Evolutionary conservation across 2,888 invertebrate species (phyloP), one percentile per base, ranked within the genome.

Genomic region (Ectemnius cavifrons): DNA sequence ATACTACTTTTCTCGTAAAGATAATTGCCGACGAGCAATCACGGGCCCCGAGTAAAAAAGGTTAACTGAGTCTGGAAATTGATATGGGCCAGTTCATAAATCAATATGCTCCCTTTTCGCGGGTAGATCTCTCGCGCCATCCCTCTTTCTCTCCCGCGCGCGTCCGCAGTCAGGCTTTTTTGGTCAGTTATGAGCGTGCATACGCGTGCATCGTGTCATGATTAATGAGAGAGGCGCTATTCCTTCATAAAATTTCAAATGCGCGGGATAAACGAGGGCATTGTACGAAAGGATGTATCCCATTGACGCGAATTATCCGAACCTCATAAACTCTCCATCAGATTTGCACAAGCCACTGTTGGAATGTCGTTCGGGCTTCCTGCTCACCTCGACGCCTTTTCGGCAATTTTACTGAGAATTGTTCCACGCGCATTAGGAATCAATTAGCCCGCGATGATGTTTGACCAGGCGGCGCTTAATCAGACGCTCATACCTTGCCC

Each of bases 191-290:
- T 20, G 20, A 20, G 20, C 20, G 23, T 23, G 23, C 23, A 23
- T 3, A 23, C 23, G 23, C 23, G 23, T 23, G 2, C 23, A 23
- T 23, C 23, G 70, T 56, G 52, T 56, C 57, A 68, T 81, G 81
- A 81, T 81, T 81, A 78, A 81, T 81, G 81, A 71, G 60, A 66
- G 73, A 73, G 37, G 75, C 73, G 60, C 63, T 70, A 66, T 56
- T 65, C 77, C 83, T 82, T 86, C 77, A 85, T 83, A 84, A 84
- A 82, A 85, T 75, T 82, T 71, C 64, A 69, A 71, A 75, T 60
- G 69, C 63, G 60, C 60, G 23, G 3, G 60, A 57, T 70, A 75
- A 77, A 75, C 79, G 75, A 79, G 71, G 67, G 64, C 73, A 67
- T 75, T 62, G 74, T 72, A 63, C 74, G 56, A 66, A 57, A 2